Base-by-base conservation (phyloP, 2,888 invertebrate species). In the Agrochola litura region DNA sequence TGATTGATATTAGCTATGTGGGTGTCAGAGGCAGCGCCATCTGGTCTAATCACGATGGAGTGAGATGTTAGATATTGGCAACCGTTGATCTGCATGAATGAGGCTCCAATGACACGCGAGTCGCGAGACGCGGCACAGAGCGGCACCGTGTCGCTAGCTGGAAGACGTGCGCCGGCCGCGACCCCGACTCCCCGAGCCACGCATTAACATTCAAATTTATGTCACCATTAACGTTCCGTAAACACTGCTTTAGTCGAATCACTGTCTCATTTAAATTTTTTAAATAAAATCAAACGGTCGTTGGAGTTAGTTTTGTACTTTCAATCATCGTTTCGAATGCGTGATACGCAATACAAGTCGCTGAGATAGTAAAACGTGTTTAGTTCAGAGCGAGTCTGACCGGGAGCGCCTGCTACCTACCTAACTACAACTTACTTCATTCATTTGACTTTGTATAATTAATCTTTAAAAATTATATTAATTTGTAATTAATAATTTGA, bases 201-300 rank as follows among this genome's bases (percentile, higher is more conserved):
- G 76, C 88, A 90, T 92, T 92, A 88, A 83, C 81, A 91, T 92
- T 91, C 85, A 88, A 92, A 91, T 91, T 87, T 88, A 92, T 91
- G 91, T 90, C 88, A 84, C 87, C 88, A 90, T 89, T 88, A 89
- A 86, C 87, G 87, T 81, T 86, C 82, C 88, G 89, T 91, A 89
- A 91, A 89, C 89, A 88, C 77, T 79, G 86, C 87, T 89, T 89
- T 88, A 87, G 86, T 85, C 89, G 86, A 88, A 88, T 90, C 90
- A 90, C 86, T 86, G 88, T 78, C 86, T 81, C 73, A 85, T 86
- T 89, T 78, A 69, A 86, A 87, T 82, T 79, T 86, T 72, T 81
- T 54, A 70, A 84, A 80, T 68, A 76, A 76, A 84, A 79, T 82
- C 70, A 69, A 79, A 65, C 77, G 70, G 63, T 65, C 76, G 63